These are phyloP conservation scores for Melieria crassipennis DNA, from an alignment of 2,888 invertebrate genomes.

Conservation along the genomic window DNA sequence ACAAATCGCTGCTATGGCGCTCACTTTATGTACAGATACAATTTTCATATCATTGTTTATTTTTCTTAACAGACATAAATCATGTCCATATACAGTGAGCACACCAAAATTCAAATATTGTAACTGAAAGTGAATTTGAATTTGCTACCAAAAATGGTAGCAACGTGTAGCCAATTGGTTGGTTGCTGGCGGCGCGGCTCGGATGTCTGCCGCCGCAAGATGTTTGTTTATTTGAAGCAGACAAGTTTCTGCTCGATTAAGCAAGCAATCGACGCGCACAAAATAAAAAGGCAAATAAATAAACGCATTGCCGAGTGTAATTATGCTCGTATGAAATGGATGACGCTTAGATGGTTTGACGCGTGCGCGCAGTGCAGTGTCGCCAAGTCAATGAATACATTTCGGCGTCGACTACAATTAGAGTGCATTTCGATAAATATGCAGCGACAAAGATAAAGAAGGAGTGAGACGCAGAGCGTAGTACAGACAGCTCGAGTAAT, in stretches of 20 bases:
- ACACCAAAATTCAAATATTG: constrained; percentile 3
- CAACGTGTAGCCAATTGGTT: constrained; percentile 4
- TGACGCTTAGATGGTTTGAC: no score
- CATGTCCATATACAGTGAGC: constrained; percentile 13
- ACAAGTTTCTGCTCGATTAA: constrained; percentile 22
- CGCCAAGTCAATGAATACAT: no score
- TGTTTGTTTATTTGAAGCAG: not conserved
- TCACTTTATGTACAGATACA: no score
- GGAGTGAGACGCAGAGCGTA: no score
- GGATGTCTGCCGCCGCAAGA: not conserved
- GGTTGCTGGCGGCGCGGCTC: no score
- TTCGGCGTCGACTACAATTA: no score
- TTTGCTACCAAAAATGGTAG: constrained; percentile 32
- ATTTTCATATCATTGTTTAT: no score
- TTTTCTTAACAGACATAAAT: not conserved
- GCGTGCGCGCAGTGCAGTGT: no score
- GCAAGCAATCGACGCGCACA: not conserved
- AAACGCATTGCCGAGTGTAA: not conserved
- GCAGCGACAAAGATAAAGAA: no score
- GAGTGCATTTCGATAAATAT: no score
- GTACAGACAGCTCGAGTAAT: no score
- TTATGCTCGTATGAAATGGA: not conserved
- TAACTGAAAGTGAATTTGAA: constrained; percentile 37
- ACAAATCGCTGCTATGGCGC: no score
- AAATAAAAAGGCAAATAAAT: not conserved